Base-by-base conservation (phyloP, 2,888 invertebrate species). In the Netelia fuscicornis region DNA sequence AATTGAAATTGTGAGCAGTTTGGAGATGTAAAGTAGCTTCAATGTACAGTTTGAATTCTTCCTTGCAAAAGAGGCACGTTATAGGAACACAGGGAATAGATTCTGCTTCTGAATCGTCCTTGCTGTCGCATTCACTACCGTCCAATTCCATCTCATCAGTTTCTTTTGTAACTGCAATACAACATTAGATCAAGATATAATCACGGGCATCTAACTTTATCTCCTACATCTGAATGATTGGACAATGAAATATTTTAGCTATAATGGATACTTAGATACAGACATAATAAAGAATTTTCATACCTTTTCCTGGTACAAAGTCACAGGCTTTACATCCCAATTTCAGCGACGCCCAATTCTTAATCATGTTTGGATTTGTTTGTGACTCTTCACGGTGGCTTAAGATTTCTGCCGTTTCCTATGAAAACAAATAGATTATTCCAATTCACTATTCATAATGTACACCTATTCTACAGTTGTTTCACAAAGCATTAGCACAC, bases 251-350 rank as follows among this genome's bases (percentile, higher is more conserved):
- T 37, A 5, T 37, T 37, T 37, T 6, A 37, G 37, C 6, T 37
- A 37, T 37, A 37, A 37, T 37, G 6, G 8, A 37, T 37, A 37
- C 6, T 37, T 37, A 8, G 3, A 37, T 37, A 37, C 37, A 37
- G 37, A 37, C 0, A 37, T 6, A 3, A 1, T 37, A 37, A 37
- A 0, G 37, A 37, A 37, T 37, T 37, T 6, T 6, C 37, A 37
- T 37, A 37, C 37, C 37, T 37, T 37, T 37, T 37, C 37, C 37
- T 37, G 37, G 37, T 37, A 37, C 37, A 6, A 37, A 37, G 6
- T 37, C 37, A 6, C 37, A 37, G 37, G 99, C 99, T 30, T 99
- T 99, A 94, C 99, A 99, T 52, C 99, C 99, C 78, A 99, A 96
- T 94, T 99, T 99, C 83, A 99, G 94, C 23, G 99, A 98, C 25